Percentiles rank a stretch among this genome's conserved stretches.
Conservation (phyloP, 1,140 invertebrate genomes). For the Drosophila ambigua region DNA sequence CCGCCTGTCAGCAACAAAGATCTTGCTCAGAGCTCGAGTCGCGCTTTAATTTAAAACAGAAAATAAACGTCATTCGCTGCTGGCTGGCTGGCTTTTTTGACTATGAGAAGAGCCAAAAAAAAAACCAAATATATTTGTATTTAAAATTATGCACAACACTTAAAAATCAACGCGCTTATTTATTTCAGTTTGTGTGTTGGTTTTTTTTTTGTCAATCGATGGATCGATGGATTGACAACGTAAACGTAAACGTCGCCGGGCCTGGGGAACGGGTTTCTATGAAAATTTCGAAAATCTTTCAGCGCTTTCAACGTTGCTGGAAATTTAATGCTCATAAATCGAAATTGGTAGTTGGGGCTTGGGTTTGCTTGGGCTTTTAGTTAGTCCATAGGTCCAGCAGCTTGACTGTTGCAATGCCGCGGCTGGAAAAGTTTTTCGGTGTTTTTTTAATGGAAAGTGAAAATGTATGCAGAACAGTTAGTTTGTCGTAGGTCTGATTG, state of each 20-base stretch:
- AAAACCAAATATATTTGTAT: slow-evolving; percentile 55
- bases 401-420: slow-evolving; percentile 59
- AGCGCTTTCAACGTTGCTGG: slow-evolving; percentile 47
- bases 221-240: slow-evolving; percentile 74
- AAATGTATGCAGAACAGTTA: slow-evolving; percentile 62
- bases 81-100: slow-evolving; percentile 25
- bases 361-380: slow-evolving; percentile 4
- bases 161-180: slow-evolving; percentile 79
- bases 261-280: slow-evolving; percentile 60
- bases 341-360: slow-evolving; percentile 35
- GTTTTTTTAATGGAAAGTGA: slow-evolving; percentile 58
- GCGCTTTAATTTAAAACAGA: slow-evolving; percentile 71
- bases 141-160: slow-evolving; percentile 82
- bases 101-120: slow-evolving; percentile 15
- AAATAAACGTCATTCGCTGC: slow-evolving; percentile 65
- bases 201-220: slow-evolving; percentile 43
- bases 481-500: slow-evolving; percentile 68
- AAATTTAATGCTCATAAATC: slow-evolving; percentile 75
- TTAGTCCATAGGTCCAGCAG: too few relatives aligned
- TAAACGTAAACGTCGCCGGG: slow-evolving; percentile 51
- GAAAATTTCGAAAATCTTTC: slow-evolving; percentile 76
- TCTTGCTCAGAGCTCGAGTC: slow-evolving; percentile 27
- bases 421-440: slow-evolving; percentile 33
- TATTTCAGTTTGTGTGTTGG: slow-evolving; percentile 49
- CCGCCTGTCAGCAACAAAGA: slow-evolving; percentile 54